Evolutionary conservation across 2,113 vertebrate species (phyloP).

Genomic region (Leptosomus discolor): DNA sequence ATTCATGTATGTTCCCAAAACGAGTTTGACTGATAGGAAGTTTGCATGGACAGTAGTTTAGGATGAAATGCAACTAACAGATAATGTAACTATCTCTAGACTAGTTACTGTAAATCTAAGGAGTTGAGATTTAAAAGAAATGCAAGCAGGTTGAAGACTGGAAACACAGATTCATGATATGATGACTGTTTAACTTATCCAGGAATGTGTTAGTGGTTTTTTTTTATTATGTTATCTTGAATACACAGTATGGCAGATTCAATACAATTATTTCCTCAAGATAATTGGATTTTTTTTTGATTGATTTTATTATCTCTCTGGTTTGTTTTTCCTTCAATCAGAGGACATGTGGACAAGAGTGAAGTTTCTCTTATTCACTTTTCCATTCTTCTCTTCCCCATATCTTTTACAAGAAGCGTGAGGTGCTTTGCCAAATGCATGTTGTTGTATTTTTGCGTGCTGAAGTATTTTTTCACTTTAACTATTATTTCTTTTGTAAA

Average conservation of each 20-base stretch:
- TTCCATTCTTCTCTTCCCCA: fast-evolving
- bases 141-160: not conserved
- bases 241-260: not conserved
- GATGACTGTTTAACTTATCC: not conserved
- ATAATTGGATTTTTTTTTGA: not conserved
- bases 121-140: not conserved
- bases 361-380: not conserved
- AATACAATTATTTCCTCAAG: not conserved
- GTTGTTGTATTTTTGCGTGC: not conserved
- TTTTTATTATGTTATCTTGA: not conserved
- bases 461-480: not conserved
- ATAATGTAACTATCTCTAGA: not conserved
- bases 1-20: not conserved
- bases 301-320: not conserved
- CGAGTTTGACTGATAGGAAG: not conserved
- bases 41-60: not conserved
- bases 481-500: not conserved
- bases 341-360: not conserved
- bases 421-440: not conserved
- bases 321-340: not conserved
- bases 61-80: not conserved
- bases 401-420: not conserved
- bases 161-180: not conserved
- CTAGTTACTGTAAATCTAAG: not conserved
- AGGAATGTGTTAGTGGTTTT: not conserved